Conservation (phyloP, 53 echinoderm and acorn worm species). For the Zoroaster sp. region DNA sequence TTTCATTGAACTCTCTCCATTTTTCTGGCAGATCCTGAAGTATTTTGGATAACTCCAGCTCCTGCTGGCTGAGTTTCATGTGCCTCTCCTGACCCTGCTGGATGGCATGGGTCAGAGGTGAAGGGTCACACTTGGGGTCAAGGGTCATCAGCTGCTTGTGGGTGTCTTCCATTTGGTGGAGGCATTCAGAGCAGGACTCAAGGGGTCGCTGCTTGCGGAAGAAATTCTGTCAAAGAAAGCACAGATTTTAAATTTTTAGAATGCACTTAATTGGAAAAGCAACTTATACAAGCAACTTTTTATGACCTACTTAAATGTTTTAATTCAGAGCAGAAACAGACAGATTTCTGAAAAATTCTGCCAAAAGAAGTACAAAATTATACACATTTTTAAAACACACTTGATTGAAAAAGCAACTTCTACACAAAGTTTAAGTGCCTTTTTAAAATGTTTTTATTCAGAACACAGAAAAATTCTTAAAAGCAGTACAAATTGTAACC, state of each 20-base stretch:
- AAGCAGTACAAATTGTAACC: too few species aligned
- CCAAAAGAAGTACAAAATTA: too few species aligned
- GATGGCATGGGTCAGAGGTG: conserved; percentile 55
- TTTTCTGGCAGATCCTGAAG: conserved; percentile 50
- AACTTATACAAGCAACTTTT: neutral
- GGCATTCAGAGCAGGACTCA: conserved; percentile 38
- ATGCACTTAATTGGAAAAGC: neutral
- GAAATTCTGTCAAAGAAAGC: conserved; percentile 58
- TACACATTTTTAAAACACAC: too few species aligned
- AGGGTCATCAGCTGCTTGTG: conserved; percentile 54
- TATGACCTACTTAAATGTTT: neutral
- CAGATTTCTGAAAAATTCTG: too few species aligned
- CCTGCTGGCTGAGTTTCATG: conserved; percentile 14
- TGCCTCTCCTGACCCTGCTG: conserved; percentile 46
- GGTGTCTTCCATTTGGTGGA: conserved; percentile 68
- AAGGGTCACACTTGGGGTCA: conserved; percentile 59
- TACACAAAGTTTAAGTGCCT: too few species aligned
- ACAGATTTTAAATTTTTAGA: neutral
- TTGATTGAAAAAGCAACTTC: too few species aligned
- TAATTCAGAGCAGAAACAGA: neutral
- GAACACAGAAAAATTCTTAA: too few species aligned
- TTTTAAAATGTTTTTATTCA: too few species aligned
- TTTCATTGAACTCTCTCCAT: conserved; percentile 68
- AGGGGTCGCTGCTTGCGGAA: conserved; percentile 66
- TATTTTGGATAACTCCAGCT: conserved; percentile 44